Base-by-base conservation (phyloP, 2,888 invertebrate genomes). In the Endotricha flammealis region DNA sequence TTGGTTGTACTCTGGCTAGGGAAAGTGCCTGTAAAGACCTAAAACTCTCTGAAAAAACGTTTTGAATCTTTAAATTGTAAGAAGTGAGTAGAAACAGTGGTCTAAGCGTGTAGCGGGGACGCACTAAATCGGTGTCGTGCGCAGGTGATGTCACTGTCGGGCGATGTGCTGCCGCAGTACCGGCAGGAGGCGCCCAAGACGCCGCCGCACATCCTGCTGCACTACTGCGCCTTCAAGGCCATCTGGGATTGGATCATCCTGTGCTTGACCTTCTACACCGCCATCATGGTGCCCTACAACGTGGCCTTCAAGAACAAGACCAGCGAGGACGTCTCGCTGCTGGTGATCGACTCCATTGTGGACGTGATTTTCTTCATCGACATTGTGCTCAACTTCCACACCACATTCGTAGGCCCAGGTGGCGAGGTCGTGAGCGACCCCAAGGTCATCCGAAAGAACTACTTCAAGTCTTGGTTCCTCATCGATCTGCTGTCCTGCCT, bases 241-340 rank as follows among this genome's bases (percentile, higher is more conserved):
- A 96, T 97, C 80, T 99, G 98, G 98, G 98, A 99, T 90, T 99
- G 99, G 99, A 96, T 99, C 85, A 99, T 99, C 81, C 92, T 99
- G 64, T 96, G 97, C 88, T 92, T 99, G 78, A 99, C 99, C 64
- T 99, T 99, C 91, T 99, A 99, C 91, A 99, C 99, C 60, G 99
- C 97, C 73, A 96, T 98, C 82, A 92, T 92, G 96, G 98, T 99
- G 71, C 99, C 99, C 57, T 99, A 98, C 90, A 99, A 99, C 88
- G 98, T 99, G 72, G 98, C 99, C 78, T 99, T 99, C 91, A 98
- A 98, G 90, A 98, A 98, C 90, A 99, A 99, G 88, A 98, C 97
- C 57, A 95, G 96, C 79, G 97, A 97, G 87, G 97, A 97, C 86
- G 96, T 97, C 53, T 96, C 95, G 61, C 90, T 97, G 63, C 91